A percentile compares a stretch with the other conserved stretches of the same genome.
These are phyloP conservation scores for Acromyrmex charruanus DNA, from an alignment of 1,140 invertebrate species.

Conservation along the genomic window DNA sequence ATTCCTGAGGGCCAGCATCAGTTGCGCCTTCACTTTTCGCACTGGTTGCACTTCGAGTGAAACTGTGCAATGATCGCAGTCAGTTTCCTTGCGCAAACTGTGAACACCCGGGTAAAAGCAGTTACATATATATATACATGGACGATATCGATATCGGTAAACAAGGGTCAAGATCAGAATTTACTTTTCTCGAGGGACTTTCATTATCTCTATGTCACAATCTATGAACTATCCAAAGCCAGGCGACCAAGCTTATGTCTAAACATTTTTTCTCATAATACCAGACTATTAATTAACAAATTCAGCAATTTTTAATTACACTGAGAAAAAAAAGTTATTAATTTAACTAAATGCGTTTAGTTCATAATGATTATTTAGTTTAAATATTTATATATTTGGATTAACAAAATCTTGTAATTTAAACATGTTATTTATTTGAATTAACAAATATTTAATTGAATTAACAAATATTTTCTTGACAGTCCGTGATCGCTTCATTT, in stretches of 20 bases:
- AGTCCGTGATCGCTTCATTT: too few species aligned
- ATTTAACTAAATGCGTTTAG: too few species aligned
- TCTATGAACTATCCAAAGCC: too few species aligned
- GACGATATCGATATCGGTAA: slow-evolving; percentile 39
- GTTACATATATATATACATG: slow-evolving; percentile 69
- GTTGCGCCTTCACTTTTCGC: slow-evolving; percentile 44
- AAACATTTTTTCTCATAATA: neutral
- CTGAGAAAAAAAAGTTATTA: too few species aligned
- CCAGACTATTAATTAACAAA: neutral
- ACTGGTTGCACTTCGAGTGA: neutral
- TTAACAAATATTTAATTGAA: too few species aligned
- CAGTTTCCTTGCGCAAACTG: slow-evolving; percentile 33
- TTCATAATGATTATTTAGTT: too few species aligned
- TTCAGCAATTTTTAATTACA: neutral
- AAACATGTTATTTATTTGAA: too few species aligned
- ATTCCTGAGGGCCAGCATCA: slow-evolving; percentile 68
- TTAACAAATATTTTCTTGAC: too few species aligned
- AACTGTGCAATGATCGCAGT: neutral
- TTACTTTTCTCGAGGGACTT: too few species aligned
- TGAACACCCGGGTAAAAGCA: neutral
- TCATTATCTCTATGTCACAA: neutral
- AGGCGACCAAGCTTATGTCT: neutral
- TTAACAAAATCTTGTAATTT: too few species aligned
- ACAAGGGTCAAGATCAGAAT: slow-evolving; percentile 59
- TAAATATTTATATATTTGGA: too few species aligned